phyloP scores from a whole-genome alignment of 2,888 invertebrate species.

The Boloria euphrosyne region DNA sequence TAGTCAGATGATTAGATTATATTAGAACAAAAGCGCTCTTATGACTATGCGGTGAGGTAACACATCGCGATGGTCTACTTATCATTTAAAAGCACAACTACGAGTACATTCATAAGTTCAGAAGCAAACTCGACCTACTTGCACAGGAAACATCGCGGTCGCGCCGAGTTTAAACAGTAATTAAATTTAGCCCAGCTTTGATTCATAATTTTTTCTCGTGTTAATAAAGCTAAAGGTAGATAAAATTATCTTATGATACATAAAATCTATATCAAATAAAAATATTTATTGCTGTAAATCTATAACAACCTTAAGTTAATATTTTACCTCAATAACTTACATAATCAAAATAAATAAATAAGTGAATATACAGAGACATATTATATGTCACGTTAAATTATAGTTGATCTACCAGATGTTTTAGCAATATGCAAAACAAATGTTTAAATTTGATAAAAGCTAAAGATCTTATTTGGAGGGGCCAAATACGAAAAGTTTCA shows the following conservation, averaged over 20 bases:
- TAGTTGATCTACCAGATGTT: too few species aligned
- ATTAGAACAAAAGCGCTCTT: constrained; percentile 23
- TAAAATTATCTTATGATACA: too few species aligned
- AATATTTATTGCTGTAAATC: too few species aligned
- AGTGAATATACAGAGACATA: too few species aligned
- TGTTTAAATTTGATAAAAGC: not conserved
- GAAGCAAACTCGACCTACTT: constrained; percentile 63
- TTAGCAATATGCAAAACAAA: too few species aligned
- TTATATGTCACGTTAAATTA: too few species aligned
- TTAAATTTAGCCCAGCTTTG: constrained; percentile 66
- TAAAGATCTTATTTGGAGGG: not conserved
- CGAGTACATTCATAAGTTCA: constrained; percentile 55
- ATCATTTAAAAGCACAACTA: constrained; percentile 53
- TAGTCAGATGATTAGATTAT: not conserved
- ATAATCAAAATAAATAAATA: too few species aligned
- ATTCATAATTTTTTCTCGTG: constrained; percentile 45
- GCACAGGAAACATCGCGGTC: constrained; percentile 70
- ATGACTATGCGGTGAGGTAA: constrained; percentile 31
- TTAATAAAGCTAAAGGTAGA: not conserved
- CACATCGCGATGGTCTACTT: constrained; percentile 45
- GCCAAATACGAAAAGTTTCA: not conserved
- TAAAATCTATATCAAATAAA: too few species aligned
- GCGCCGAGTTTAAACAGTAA: constrained; percentile 67
- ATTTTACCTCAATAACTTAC: too few species aligned
- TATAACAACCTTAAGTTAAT: too few species aligned